phyloP scores from a whole-genome alignment of 2,888 invertebrate genomes.

The Diarsia brunnea region DNA sequence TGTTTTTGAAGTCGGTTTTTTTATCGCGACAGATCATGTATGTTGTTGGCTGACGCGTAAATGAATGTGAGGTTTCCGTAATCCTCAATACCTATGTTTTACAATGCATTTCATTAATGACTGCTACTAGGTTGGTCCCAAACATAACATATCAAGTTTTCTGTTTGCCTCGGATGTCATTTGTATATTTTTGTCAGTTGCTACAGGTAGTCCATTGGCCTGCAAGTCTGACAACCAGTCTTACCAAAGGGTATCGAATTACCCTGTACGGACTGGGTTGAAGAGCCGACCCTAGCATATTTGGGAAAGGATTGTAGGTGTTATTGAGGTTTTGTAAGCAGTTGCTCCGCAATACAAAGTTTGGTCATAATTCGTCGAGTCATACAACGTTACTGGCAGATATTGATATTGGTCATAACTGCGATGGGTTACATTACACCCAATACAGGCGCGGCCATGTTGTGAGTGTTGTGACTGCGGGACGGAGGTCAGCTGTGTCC shows the following conservation, averaged over 20 bases:
- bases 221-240: no score
- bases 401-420: conserved; percentile 21
- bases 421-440: conserved; percentile 15
- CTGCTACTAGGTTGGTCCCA: background rate
- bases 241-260: no score
- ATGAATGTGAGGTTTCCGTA: conserved; percentile 2
- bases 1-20: no score
- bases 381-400: conserved; percentile 8
- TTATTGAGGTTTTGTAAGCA: background rate
- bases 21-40: background rate
- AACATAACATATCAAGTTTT: no score
- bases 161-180: no score
- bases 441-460: conserved; percentile 23
- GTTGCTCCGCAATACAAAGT: background rate
- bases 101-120: background rate
- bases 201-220: no score
- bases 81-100: conserved; percentile 4
- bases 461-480: background rate
- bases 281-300: background rate
- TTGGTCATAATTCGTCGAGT: conserved; percentile 2
- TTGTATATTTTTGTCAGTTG: no score
- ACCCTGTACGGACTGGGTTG: no score
- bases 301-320: background rate
- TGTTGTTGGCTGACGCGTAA: background rate
- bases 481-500: conserved; percentile 18